Evolutionary conservation across 2,797 vertebrate species (phyloP), one percentile per base, ranked within the genome.

Genomic region (Galaxias olidus): DNA sequence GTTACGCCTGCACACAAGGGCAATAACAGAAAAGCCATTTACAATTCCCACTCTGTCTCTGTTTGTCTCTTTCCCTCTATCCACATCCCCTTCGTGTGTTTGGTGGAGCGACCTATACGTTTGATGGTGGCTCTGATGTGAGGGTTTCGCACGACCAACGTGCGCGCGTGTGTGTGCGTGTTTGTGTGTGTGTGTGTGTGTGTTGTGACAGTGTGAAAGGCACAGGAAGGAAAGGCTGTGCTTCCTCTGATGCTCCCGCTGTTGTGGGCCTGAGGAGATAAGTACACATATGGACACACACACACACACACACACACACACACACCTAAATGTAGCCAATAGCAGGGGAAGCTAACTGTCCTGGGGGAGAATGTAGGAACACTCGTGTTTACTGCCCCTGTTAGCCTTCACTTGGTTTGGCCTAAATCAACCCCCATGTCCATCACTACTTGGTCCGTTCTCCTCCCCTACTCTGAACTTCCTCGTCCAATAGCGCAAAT

Each of bases 161-260:
- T 56, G 43, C 17, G 49, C 55, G 52, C 30, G 12, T 61, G 43
- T 61, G 53, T 60, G 50, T 46, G 50, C 50, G 59, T 58, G 19
- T 51, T 18, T 40, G 20, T 52, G 58, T 83, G 77, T 78, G 79
- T 44, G 73, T 73, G 74, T 59, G 57, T 86, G 82, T 87, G 73
- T 87, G 83, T 84, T 86, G 84, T 87, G 86, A 90, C 87, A 85
- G 88, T 89, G 88, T 90, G 88, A 90, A 88, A 91, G 83, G 83
- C 84, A 91, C 80, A 91, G 90, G 91, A 91, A 92, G 90, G 90
- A 92, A 92, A 90, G 84, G 80, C 82, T 63, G 73, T 55, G 65
- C 84, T 90, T 92, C 91, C 91, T 88, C 87, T 89, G 86, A 91
- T 91, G 87, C 87, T 87, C 86, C 86, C 83, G 84, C 87, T 88